phyloP scores from a whole-genome alignment of 2,113 vertebrate species.

The Aegithalos caudatus region DNA sequence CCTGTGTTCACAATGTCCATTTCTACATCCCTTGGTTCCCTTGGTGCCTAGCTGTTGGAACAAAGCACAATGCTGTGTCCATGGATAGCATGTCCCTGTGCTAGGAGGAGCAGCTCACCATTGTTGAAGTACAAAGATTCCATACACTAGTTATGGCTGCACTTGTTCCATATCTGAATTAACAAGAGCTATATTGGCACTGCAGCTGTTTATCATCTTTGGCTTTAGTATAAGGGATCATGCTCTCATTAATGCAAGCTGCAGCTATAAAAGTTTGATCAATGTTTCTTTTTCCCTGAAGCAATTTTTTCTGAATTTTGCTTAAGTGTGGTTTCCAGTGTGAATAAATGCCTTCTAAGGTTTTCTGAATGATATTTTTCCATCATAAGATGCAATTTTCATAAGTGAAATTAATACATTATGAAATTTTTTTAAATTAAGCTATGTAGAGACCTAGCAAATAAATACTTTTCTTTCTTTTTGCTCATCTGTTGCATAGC shows the following conservation, averaged over 20 bases:
- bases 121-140: slow-evolving; percentile 60
- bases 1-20: background rate
- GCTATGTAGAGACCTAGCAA: background rate
- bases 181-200: slow-evolving; percentile 26
- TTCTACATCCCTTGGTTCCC: background rate
- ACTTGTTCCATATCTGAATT: slow-evolving; percentile 34
- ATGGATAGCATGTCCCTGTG: background rate
- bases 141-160: background rate
- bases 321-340: background rate
- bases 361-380: background rate
- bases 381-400: background rate
- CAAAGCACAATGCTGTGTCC: background rate
- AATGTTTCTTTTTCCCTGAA: slow-evolving; percentile 3
- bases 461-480: background rate
- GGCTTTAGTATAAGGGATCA: background rate
- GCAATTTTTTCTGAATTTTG: background rate
- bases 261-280: slow-evolving; percentile 19
- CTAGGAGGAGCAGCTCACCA: slow-evolving; percentile 41
- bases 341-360: background rate
- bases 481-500: background rate
- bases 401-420: background rate
- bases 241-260: slow-evolving; percentile 19
- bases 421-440: background rate
- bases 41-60: background rate
- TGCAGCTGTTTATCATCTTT: slow-evolving; percentile 43